Evolutionary conservation across 2,113 vertebrate genomes (phyloP), one percentile per base, ranked within the genome.

Genomic region (Entosphenus tridentatus): DNA sequence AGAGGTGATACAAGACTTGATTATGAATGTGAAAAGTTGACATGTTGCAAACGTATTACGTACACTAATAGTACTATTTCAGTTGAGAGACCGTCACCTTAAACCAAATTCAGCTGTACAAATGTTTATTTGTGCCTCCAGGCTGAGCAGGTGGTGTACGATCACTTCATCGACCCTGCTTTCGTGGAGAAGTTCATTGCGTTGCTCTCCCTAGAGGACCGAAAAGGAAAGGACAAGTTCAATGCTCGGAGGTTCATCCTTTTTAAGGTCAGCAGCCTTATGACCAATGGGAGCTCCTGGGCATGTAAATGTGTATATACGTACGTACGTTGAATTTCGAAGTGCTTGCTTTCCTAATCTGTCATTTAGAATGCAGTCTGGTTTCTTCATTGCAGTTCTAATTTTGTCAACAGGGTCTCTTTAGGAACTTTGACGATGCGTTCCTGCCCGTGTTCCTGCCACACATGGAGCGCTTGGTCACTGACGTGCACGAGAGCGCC

Each of bases 211-310:
- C 84, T 97, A 73, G 92, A 97, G 82, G 91, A 96, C 75, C 84
- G 92, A 72, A 97, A 97, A 76, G 92, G 92, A 74, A 97, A 93
- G 76, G 92, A 97, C 82, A 95, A 96, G 77, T 97, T 97, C 76
- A 97, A 89, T 79, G 87, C 91, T 70, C 87, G 89, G 71, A 83
- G 89, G 72, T 97, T 95, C 82, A 91, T 89, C 75, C 86, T 97
- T 76, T 97, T 97, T 79, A 97, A 97, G 89, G 92, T 97, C 81
- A 80, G 57, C 57, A 56, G 16, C 21, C 12, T 68, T 12, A 3
- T 18, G 16, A 13, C 39, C 39, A 21, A 39, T 39, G 39, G 39
- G 3, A 39, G 39, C 39, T 39, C 39, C 39, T 39, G 39, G 39
- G 39, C 6, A 5, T 39, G 39, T 39, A 39, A 39, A 39, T 39